Evolutionary conservation across 1,140 invertebrate genomes (phyloP), one percentile per base, ranked within the genome.

Genomic region (Nasonia vitripennis): DNA sequence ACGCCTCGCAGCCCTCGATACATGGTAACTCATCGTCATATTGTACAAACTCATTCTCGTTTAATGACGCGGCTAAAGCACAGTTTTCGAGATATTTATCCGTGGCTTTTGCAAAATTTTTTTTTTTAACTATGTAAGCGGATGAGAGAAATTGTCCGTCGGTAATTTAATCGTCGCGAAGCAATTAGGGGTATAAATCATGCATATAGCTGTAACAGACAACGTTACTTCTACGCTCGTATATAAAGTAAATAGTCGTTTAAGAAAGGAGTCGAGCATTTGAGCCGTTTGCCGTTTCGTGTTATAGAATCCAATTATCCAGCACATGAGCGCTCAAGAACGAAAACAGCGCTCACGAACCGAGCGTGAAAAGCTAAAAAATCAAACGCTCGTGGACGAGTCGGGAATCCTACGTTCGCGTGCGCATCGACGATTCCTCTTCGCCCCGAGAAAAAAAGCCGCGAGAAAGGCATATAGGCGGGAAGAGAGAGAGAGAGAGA

Each of bases 401-500:
- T 45, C 78, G 37, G 48, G 80, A 82, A 48, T 82, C 20, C 23
- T 45, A 4, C 1, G 71, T 62, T 82, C 48, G 81, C 81, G 81
- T 77, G 81, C 31, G 73, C 73, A 83, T 83, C 73, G 71, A n/a
- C 34, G 11, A 83, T 77, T 45, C 81, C 67, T 83, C 81, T 83
- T 34, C 68, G 48, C 62, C 23, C 14, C 23, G 14, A 55, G 14
- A 55, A 55, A 55, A 55, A 51, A 51, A 51, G 2, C 1, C 1
- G 51, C 17, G 17, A 55, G 17, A 55, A 55, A 55, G 51, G 12
- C 55, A 0, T 6, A 6, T 6, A 23, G 51, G 27, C 3, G 10
- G 14, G 9, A 5, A 79, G 51, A 67, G 78, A 14, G 78, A 79
- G 34, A 68, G 62, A 79, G 17, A 55, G 78, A 14, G 31, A 67